Base-by-base conservation (phyloP, 2,888 invertebrate species). In the Lampropteryx suffumata region DNA sequence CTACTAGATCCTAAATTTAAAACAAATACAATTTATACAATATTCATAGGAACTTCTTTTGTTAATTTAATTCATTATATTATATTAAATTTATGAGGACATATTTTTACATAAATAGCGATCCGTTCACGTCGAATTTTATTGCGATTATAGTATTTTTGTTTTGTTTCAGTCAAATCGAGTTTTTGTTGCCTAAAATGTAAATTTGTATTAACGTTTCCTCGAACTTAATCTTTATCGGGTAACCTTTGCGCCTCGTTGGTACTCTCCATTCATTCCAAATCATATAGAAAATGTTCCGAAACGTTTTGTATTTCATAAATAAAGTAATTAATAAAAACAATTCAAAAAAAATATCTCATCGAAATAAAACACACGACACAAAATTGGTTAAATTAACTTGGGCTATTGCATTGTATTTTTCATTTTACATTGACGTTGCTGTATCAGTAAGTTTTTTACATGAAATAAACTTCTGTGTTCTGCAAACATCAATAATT, bases 11-110 rank as follows among this genome's bases (percentile, higher is more conserved):
- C 90, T 89, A 89, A 89, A 88, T 86, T 89, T 88, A 88, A 89
- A 86, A 89, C 72, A 89, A n/a, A 89, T 88, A 89, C 86, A 76
- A 80, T 89, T 88, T 88, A 89, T 88, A 89, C 87, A 89, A 87
- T 87, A 87, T 87, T 87, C 84, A 89, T 90, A 90, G 90, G 90
- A 89, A 90, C 90, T 90, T 89, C 86, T 86, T 88, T 89, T 89
- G 88, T 89, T 87, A 88, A 82, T 86, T 88, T 73, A 86, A 84
- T 89, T 89, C 85, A 87, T 85, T 87, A n/a, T 80, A 88, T 88
- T n/a, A 88, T 86, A 89, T 87, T 87, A 85, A 85, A 76, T 85
- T 84, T 83, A 86, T 82, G 86, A 88, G 87, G 86, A 88, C 78
- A 78, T 69, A 70, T 85, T 82, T 84, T 87, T 89, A 89, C 87